phyloP scores from a whole-genome alignment of 2,888 invertebrate genomes.

The Torymus aiolomorphi region DNA sequence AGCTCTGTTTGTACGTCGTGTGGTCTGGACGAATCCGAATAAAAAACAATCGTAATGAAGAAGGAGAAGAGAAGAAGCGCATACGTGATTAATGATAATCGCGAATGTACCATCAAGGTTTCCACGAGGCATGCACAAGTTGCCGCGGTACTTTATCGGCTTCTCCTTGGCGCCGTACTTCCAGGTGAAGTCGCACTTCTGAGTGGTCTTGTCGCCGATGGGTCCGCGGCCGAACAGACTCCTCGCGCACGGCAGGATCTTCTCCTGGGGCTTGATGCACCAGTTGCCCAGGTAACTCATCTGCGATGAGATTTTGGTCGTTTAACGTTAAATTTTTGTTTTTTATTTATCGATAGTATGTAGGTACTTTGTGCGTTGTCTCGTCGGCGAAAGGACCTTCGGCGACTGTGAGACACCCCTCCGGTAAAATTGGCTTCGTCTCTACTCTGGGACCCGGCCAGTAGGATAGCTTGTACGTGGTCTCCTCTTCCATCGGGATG shows the following conservation, averaged over 20 bases:
- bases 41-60: too few relatives aligned
- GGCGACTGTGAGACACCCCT: constrained; percentile 74
- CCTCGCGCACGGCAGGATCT: constrained; percentile 65
- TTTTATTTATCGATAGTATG: too few relatives aligned
- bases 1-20: constrained; percentile 82
- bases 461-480: constrained; percentile 77
- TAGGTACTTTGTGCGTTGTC: constrained; percentile 78
- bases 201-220: constrained; percentile 84
- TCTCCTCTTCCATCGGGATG: constrained; percentile 78
- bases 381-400: constrained; percentile 76
- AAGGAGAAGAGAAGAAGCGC: too few relatives aligned
- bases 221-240: constrained; percentile 77
- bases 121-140: constrained; percentile 40
- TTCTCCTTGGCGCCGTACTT: constrained; percentile 58
- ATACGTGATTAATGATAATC: too few relatives aligned
- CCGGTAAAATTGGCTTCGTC: constrained; percentile 70
- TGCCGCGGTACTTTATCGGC: constrained; percentile 30
- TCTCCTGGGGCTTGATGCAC: constrained; percentile 65
- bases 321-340: too few relatives aligned
- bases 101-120: constrained; percentile 30
- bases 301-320: constrained; percentile 8
- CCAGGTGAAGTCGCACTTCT: constrained; percentile 83
- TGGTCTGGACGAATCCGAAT: constrained; percentile 74
- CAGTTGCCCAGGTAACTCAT: constrained; percentile 69
- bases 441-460: constrained; percentile 63